Evolutionary conservation across 2,888 invertebrate species (phyloP).

Genomic region (Parochlus steinenii): DNA sequence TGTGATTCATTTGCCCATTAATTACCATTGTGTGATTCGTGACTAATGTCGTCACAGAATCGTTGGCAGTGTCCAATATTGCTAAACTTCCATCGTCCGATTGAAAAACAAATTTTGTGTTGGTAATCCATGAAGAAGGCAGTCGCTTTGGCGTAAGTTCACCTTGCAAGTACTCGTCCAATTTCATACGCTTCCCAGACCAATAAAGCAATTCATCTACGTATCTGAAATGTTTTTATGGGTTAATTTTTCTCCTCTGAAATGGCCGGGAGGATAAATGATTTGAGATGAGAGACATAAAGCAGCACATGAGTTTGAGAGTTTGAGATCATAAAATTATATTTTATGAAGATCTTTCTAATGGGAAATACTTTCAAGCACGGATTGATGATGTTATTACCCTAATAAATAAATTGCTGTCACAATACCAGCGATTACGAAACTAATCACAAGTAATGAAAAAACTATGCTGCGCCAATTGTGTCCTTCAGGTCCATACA

Average conservation of each 20-base stretch:
- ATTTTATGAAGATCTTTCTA: neutral
- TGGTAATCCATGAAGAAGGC: conserved; percentile 67
- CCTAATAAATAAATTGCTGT: conserved; percentile 78
- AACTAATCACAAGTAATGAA: conserved; percentile 70
- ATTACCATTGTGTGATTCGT: conserved; percentile 75
- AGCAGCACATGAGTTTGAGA: conserved; percentile 15
- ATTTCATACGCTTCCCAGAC: conserved; percentile 72
- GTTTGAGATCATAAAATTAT: no score
- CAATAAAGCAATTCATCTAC: conserved; percentile 79
- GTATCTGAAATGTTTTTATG: conserved; percentile 35
- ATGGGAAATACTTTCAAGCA: conserved; percentile 9
- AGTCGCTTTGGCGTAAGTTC: conserved; percentile 54
- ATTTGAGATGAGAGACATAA: conserved; percentile 13
- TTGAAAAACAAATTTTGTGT: conserved; percentile 71
- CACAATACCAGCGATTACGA: conserved; percentile 74
- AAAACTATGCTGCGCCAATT: conserved; percentile 81
- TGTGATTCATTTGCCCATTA: conserved; percentile 15
- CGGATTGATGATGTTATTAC: conserved; percentile 29
- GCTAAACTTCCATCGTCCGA: conserved; percentile 72
- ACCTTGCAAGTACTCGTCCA: conserved; percentile 70
- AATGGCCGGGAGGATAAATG: neutral
- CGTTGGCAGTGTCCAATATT: conserved; percentile 61
- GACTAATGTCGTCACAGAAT: conserved; percentile 61
- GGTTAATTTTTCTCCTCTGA: neutral
- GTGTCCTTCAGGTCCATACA: conserved; percentile 65